phyloP scores from a whole-genome alignment of 64 coral and sea anemone genomes.

The Hydrozoanthus tunicans region DNA sequence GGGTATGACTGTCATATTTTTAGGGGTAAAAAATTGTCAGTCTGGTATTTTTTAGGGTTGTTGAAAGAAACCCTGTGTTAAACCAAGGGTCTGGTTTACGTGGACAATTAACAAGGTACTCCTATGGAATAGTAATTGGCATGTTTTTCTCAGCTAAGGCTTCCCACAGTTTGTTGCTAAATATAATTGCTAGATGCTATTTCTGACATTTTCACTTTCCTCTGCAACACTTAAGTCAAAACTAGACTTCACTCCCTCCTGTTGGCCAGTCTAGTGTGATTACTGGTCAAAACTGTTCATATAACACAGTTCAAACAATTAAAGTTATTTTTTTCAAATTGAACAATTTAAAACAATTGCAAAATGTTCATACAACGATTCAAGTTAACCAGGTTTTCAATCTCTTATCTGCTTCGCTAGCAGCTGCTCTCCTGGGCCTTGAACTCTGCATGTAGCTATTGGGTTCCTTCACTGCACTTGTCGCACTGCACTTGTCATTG shows the following conservation, averaged over 20 bases:
- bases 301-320: not conserved
- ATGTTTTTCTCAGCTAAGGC: too few relatives aligned
- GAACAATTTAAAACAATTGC: not conserved
- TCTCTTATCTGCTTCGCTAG: not conserved
- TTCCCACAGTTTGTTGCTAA: too few relatives aligned
- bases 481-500: not conserved
- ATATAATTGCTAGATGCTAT: too few relatives aligned
- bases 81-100: too few relatives aligned
- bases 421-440: slow-evolving; percentile 23
- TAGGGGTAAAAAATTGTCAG: too few relatives aligned
- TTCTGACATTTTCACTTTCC: too few relatives aligned
- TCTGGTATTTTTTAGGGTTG: too few relatives aligned
- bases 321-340: not conserved
- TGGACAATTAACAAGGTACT: too few relatives aligned
- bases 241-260: not conserved
- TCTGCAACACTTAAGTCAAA: too few relatives aligned
- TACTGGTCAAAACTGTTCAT: not conserved
- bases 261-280: not conserved
- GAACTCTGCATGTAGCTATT: not conserved
- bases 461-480: not conserved
- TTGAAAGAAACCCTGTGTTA: too few relatives aligned
- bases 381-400: not conserved
- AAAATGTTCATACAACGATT: not conserved
- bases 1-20: too few relatives aligned
- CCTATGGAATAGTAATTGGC: too few relatives aligned